Conservation (phyloP, 2,113 vertebrate species). For the Hippocampus zosterae region DNA sequence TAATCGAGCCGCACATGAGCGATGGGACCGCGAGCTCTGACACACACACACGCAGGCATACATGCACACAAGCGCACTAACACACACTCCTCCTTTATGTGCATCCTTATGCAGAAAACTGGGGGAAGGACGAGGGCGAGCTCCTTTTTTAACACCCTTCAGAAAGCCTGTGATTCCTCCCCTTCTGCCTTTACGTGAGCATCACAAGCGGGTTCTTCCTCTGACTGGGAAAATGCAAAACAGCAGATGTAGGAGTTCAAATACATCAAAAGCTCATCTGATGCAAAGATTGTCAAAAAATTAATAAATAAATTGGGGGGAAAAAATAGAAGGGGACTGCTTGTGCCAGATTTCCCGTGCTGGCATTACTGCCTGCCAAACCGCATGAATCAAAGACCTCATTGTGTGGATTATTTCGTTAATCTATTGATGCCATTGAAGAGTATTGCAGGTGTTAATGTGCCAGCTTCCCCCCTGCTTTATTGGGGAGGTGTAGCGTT, state of each 20-base stretch:
- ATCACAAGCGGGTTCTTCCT: conserved; percentile 52
- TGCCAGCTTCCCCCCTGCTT: conserved; percentile 55
- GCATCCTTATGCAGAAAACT: conserved; percentile 64
- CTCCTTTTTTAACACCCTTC: conserved; percentile 59
- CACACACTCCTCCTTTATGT: conserved; percentile 33
- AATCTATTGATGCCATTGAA: conserved; percentile 75
- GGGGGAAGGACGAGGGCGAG: conserved; percentile 23
- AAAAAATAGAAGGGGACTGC: conserved; percentile 31
- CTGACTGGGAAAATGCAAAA: conserved; percentile 42
- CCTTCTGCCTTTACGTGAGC: conserved; percentile 47
- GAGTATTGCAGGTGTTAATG: conserved; percentile 70
- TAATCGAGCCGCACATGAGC: conserved; percentile 75
- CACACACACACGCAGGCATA: conserved; percentile 34
- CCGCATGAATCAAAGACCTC: conserved; percentile 70
- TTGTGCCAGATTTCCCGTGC: conserved; percentile 64
- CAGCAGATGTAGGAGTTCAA: conserved; percentile 56
- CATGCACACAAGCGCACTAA: conserved; percentile 18
- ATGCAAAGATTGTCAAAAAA: conserved; percentile 34
- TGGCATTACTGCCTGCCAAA: conserved; percentile 65
- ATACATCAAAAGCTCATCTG: conserved; percentile 61
- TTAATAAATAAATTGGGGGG: conserved; percentile 10
- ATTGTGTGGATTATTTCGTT: conserved; percentile 74
- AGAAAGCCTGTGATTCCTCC: conserved; percentile 51
- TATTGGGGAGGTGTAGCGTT: conserved; percentile 67
- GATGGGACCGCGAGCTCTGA: conserved; percentile 58